phyloP scores from a whole-genome alignment of 2,797 vertebrate genomes.

The Fratercula arctica region DNA sequence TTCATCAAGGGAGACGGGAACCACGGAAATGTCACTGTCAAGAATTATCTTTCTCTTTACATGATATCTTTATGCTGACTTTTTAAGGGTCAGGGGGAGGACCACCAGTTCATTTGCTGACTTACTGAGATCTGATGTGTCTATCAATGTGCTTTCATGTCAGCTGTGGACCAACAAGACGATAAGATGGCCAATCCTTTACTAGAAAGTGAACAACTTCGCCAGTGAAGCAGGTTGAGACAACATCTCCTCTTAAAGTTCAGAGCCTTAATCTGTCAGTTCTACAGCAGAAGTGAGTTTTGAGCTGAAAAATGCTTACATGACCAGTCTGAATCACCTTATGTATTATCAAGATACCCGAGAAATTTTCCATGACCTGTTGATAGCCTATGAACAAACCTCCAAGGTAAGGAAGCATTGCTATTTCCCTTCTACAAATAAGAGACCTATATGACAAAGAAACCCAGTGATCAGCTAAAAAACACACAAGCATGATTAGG shows the following conservation, averaged over 20 bases:
- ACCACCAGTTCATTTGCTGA: not conserved
- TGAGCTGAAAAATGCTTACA: not conserved
- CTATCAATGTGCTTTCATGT: not conserved
- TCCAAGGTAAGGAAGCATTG: not conserved
- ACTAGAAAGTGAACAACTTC: not conserved
- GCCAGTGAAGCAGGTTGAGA: not conserved
- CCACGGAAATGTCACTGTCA: constrained; percentile 14
- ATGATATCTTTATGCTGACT: not conserved
- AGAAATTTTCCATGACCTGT: not conserved
- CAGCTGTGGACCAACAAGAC: not conserved
- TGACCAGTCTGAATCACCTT: not conserved
- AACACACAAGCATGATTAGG: not conserved
- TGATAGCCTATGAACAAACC: not conserved
- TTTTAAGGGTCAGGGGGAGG: not conserved
- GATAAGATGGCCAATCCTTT: not conserved
- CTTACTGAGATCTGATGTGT: not conserved
- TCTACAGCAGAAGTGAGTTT: not conserved
- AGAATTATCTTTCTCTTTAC: constrained; percentile 17
- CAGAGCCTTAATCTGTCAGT: not conserved
- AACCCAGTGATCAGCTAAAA: not conserved
- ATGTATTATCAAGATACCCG: not conserved
- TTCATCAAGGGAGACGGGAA: not conserved
- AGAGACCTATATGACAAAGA: not conserved
- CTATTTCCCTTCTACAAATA: not conserved
- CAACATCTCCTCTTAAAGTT: not conserved